phyloP scores from a whole-genome alignment of 1,140 invertebrate species.

The Amyelois transitella region DNA sequence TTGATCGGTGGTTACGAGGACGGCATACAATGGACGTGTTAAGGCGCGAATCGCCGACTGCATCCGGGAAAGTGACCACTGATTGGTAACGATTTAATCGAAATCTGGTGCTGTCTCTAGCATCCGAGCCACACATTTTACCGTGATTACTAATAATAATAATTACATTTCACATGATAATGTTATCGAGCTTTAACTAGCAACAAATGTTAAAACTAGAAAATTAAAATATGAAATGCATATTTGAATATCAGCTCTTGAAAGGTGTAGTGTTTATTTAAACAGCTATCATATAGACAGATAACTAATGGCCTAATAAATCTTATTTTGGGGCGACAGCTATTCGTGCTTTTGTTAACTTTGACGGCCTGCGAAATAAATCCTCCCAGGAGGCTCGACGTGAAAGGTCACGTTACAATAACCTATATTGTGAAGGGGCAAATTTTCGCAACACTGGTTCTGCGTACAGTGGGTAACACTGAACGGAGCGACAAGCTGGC shows the following conservation, averaged over 20 bases:
- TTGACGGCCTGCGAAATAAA: constrained; percentile 24
- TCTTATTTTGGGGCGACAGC: constrained; percentile 9
- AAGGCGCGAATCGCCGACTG: constrained; percentile 30
- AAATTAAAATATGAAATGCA: not conserved
- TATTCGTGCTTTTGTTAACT: constrained; percentile 18
- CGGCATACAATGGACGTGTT: constrained; percentile 34
- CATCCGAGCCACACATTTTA: too few species aligned
- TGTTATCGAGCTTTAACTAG: too few species aligned
- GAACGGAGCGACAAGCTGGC: constrained; percentile 31
- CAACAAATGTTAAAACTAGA: too few species aligned
- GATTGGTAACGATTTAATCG: constrained; percentile 26
- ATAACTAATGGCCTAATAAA: constrained; percentile 24
- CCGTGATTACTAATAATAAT: too few species aligned
- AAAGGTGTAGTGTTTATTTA: not conserved
- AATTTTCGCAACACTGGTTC: constrained; percentile 39
- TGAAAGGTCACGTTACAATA: constrained; percentile 51
- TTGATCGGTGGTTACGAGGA: constrained; percentile 33
- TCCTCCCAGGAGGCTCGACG: constrained; percentile 26
- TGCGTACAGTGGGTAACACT: not conserved
- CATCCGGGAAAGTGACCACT: constrained; percentile 41
- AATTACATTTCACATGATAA: too few species aligned
- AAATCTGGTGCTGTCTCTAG: not conserved
- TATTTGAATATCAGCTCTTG: not conserved
- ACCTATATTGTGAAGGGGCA: constrained; percentile 33
- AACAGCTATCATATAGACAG: not conserved